Evolutionary conservation across 1,140 invertebrate genomes (phyloP), one percentile per base, ranked within the genome.

Genomic region (Holotrichia oblita): DNA sequence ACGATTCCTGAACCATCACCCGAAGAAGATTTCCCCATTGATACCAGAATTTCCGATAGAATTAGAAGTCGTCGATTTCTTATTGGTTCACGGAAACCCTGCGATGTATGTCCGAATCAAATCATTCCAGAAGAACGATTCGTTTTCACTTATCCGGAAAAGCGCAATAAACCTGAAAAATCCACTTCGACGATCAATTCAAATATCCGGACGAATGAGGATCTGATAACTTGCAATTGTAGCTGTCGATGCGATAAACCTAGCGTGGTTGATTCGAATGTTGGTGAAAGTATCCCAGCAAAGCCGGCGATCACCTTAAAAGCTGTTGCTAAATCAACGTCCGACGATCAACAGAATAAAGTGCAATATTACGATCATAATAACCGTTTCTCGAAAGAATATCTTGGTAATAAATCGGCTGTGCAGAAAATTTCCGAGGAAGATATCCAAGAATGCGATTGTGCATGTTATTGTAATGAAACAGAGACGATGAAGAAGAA

Each of bases 1-100:
- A 74, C 7, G 0, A 74, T 74, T 74, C 73, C 40, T 1, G 61
- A 69, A 24, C 27, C 41, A 14, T 8, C 34, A 40, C 9, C 3
- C 0, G 3, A 17, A 24, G 22, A 14, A 55, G n/a, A 55, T 55
- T 69, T 9, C 3, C 41, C 41, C 10, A 40, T 59, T 75, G 78
- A 84, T 59, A 83, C 83, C 9, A 76, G 83, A 79, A 84, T 84
- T 73, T 83, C 83, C 9, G 83, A 84, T 72, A 77, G 82, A 75
- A 84, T 84, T 41, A 84, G 77, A 74, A 78, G 55, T 12, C 81
- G 83, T 64, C 73, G 79, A 48, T 61, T 81, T 7, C 34, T 40
- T 9, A 10, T 69, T 69, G 10, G 20, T 69, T 20, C 73, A 9
- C n/a, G 9, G 9, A 41, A 40, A 41, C 14, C 41, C 4, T 27